Base-by-base conservation (phyloP, 1,140 invertebrate species). In the Pseudomyrmex cubaensis region DNA sequence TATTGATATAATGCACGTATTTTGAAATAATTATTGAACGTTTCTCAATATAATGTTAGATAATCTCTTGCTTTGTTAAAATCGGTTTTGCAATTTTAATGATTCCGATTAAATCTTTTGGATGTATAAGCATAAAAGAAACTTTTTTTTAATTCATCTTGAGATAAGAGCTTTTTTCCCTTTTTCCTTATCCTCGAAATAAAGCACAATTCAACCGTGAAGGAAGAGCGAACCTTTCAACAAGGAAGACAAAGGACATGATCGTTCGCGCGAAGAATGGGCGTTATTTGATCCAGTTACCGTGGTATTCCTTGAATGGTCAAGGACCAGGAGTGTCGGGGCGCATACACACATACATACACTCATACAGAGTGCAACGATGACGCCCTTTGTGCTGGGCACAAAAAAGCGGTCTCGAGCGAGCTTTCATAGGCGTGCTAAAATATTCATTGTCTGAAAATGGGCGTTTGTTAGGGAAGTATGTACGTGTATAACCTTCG, bases 381-480 rank as follows among this genome's bases (percentile, higher is more conserved):
- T 73, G 84, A 82, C 89, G 83, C 86, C 78, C 87, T 91, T 91
- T 90, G 80, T 89, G 67, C 57, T 63, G 70, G 86, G 84, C 44
- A 54, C 61, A 25, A 89, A 88, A 87, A 74, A 66, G 22, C 35
- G 57, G 46, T 76, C 82, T 89, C 82, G 75, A 87, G 73, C 83
- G 59, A 80, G 87, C 85, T 89, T 88, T 87, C 85, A 86, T 84
- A 83, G 78, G 80, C 54, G 62, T 78, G 59, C 85, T 90, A 91
- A 91, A 91, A 91, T 89, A 91, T 91, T 91, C 90, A 91, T 91
- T 90, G 88, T 91, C 87, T 90, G 83, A 89, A 90, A 90, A 90
- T 90, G 88, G 89, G 89, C 82, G 88, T 90, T 90, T 90, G 89
- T 90, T 84, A 84, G 76, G 86, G 85, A 80, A 44, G 22, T 35